These are phyloP conservation scores for Podarcis lilfordi DNA, from an alignment of 2,797 vertebrate species.

Conservation along the genomic window DNA sequence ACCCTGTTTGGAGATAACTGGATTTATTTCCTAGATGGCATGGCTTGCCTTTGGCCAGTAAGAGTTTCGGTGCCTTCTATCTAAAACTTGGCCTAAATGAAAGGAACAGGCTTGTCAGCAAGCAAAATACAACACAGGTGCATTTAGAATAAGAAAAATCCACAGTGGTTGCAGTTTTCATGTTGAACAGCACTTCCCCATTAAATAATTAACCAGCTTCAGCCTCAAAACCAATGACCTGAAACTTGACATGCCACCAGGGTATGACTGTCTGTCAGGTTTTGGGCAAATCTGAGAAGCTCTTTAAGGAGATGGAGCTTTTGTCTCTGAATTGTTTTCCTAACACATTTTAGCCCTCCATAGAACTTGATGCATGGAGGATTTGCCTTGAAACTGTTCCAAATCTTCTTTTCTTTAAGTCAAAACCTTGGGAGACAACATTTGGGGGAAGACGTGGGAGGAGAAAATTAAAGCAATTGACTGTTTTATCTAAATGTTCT, in stretches of 20 bases:
- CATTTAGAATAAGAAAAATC: constrained; percentile 12
- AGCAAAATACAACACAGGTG: constrained; percentile 7
- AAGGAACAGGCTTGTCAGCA: not conserved
- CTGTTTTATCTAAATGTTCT: not conserved
- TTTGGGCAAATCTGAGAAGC: constrained; percentile 26
- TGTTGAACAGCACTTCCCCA: constrained; percentile 33
- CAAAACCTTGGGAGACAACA: not conserved
- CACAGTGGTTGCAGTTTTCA: constrained; percentile 31
- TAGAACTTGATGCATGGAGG: not conserved
- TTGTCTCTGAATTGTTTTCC: constrained; percentile 18
- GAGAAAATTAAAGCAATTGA: not conserved
- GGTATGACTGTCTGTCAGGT: constrained; percentile 29
- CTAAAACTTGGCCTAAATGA: not conserved
- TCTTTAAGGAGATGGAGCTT: not conserved
- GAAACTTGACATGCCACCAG: constrained; percentile 48
- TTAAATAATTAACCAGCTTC: constrained; percentile 40
- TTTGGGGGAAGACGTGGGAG: not conserved
- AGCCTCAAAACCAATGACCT: constrained; percentile 38
- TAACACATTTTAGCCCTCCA: not conserved
- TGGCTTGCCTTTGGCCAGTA: not conserved
- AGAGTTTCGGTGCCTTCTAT: not conserved
- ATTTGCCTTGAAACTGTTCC: constrained; percentile 7
- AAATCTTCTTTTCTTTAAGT: not conserved
- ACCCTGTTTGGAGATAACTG: not conserved
- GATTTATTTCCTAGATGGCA: not conserved